Evolutionary conservation across 2,888 invertebrate species (phyloP).

Genomic region (Vannuccia rotundouncinata): DNA sequence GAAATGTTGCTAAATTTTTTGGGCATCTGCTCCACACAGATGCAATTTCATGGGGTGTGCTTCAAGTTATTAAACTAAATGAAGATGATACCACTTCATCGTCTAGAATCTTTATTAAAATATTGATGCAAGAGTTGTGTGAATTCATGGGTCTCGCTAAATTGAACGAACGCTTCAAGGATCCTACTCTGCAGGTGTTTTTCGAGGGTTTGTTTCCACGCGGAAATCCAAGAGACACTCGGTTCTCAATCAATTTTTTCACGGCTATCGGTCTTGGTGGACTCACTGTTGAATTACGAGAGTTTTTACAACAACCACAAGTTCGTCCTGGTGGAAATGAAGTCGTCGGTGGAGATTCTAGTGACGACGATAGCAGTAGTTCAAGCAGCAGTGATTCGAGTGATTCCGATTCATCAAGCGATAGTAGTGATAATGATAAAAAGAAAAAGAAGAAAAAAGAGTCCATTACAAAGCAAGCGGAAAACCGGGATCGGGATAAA

Average conservation of each 20-base stretch:
- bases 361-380: not conserved
- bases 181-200: slow-evolving; percentile 75
- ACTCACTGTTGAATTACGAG: slow-evolving; percentile 62
- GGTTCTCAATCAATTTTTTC: slow-evolving; percentile 96
- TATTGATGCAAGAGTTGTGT: slow-evolving; percentile 82
- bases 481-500: not conserved
- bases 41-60: slow-evolving; percentile 80
- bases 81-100: slow-evolving; percentile 96
- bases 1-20: slow-evolving; percentile 94
- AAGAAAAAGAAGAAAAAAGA: not conserved
- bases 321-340: not conserved
- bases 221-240: slow-evolving; percentile 87
- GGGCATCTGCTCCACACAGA: slow-evolving; percentile 91
- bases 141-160: slow-evolving; percentile 91
- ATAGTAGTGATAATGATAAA: not conserved
- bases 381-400: not conserved
- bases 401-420: not conserved
- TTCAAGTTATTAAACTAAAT: slow-evolving; percentile 79
- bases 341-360: not conserved
- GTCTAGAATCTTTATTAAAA: slow-evolving; percentile 92
- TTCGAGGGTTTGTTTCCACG: slow-evolving; percentile 88
- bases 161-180: slow-evolving; percentile 79
- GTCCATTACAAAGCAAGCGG: not conserved
- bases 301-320: slow-evolving; percentile 32
- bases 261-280: slow-evolving; percentile 93